Evolutionary conservation across 2,797 vertebrate species (phyloP), one percentile per base, ranked within the genome.

Genomic region (Channallabes apus): DNA sequence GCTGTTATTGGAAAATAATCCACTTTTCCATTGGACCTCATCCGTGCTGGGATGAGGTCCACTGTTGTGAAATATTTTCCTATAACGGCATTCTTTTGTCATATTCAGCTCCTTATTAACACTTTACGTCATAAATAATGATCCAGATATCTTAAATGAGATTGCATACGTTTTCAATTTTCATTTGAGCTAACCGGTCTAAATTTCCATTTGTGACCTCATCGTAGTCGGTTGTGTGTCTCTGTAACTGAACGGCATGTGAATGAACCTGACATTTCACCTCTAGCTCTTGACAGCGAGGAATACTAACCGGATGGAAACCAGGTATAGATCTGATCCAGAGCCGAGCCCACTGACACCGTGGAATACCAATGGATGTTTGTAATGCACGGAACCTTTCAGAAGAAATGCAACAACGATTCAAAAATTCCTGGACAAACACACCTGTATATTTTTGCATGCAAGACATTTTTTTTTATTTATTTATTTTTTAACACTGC

Each of bases 221-320:
- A 29, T 51, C 4, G 62, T 18, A 7, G n/a, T 20, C 1, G 62
- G 54, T 61, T 71, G 24, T 82, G 38, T 82, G 51, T 85, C 35
- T 6, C 27, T 92, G 89, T 90, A 89, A 89, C 90, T 88, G 92
- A 92, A 91, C 92, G 91, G 92, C 93, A 94, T 95, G 93, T 93
- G 93, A 92, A 94, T 93, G 90, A 92, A 91, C 89, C 86, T 94
- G 93, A 93, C 93, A 94, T 95, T 95, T 94, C 92, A 93, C 93
- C 91, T 92, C 93, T 88, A 80, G 91, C 90, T 91, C 92, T 93
- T 22, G 89, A 90, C 92, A 92, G 94, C 92, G 87, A 90, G 93
- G 92, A 91, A 89, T 89, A 77, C 90, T 91, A 92, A 92, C 90
- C 73, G 85, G 91, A 92, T 93, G 86, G 91, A 94, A 93, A 88